A percentile compares a stretch with the other conserved stretches of the same genome.
Evolutionary conservation across 2,113 vertebrate genomes (phyloP).

Genomic region (Calypte anna): DNA sequence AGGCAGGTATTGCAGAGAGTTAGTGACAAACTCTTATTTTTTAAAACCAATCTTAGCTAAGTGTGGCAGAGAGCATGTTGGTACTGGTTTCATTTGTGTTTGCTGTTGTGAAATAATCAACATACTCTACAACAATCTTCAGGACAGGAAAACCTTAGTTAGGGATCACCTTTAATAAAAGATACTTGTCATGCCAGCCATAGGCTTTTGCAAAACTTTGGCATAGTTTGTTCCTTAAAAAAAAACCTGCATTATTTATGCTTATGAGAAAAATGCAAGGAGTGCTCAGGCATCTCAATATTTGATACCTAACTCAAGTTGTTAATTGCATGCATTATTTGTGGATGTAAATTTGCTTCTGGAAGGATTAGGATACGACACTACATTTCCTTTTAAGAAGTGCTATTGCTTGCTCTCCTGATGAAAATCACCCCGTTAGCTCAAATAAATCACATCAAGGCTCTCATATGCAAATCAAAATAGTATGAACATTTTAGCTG

Average conservation of each 20-base stretch:
- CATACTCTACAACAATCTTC: neutral
- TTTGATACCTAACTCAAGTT: neutral
- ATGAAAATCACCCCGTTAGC: neutral
- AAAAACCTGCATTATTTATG: neutral
- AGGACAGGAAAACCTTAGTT: neutral
- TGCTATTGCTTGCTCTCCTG: neutral
- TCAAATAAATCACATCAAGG: neutral
- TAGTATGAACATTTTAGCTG: neutral
- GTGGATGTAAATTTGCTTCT: neutral
- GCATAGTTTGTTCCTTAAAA: neutral
- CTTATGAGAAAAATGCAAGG: fast-evolving
- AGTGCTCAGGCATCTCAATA: neutral
- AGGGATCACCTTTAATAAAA: neutral
- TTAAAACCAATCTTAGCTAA: neutral
- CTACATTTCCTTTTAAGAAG: neutral
- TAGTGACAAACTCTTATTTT: neutral
- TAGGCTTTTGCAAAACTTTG: neutral
- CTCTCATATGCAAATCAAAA: neutral
- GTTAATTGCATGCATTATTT: neutral
- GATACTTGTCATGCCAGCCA: neutral
- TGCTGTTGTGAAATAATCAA: neutral
- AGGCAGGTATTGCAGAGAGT: neutral
- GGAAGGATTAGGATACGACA: neutral
- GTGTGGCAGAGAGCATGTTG: neutral
- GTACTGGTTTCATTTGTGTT: slow-evolving; percentile 8